These are phyloP conservation scores for Sclerurus mexicanus DNA, from an alignment of 2,113 vertebrate species.

Conservation along the genomic window DNA sequence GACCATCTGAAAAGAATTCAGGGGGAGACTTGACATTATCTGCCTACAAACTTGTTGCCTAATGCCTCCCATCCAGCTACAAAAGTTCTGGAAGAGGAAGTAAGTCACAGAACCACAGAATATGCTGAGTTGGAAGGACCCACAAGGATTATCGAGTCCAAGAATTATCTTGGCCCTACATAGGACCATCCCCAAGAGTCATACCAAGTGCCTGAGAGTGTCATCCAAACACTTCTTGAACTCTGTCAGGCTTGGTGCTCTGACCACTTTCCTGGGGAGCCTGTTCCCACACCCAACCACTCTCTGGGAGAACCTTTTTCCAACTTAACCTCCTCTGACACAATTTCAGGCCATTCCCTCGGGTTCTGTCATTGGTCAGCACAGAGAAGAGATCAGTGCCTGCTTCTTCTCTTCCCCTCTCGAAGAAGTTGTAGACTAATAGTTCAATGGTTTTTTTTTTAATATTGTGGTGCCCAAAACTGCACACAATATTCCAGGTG, in stretches of 20 bases:
- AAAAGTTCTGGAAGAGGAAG: background rate
- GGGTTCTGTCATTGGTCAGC: background rate
- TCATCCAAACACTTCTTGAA: background rate
- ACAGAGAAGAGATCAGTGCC: background rate
- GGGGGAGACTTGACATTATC: background rate
- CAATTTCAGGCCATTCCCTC: background rate
- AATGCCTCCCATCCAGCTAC: background rate
- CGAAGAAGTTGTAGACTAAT: background rate
- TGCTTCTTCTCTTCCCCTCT: background rate
- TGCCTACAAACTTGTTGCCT: background rate
- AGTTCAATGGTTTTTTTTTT: too few species aligned
- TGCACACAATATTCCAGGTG: background rate
- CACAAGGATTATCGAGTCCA: background rate
- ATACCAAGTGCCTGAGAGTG: background rate
- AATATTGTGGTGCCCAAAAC: background rate
- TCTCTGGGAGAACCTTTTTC: background rate
- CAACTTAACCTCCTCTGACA: background rate
- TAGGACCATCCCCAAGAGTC: background rate
- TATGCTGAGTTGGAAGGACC: background rate
- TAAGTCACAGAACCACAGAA: background rate
- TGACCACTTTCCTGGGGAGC: background rate
- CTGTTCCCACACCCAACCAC: background rate
- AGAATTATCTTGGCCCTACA: background rate
- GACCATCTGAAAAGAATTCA: constrained; percentile 78
- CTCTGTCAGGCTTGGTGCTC: background rate